Evolutionary conservation across 2,888 invertebrate genomes (phyloP), one percentile per base, ranked within the genome.

Genomic region (Machimus atricapillus): DNA sequence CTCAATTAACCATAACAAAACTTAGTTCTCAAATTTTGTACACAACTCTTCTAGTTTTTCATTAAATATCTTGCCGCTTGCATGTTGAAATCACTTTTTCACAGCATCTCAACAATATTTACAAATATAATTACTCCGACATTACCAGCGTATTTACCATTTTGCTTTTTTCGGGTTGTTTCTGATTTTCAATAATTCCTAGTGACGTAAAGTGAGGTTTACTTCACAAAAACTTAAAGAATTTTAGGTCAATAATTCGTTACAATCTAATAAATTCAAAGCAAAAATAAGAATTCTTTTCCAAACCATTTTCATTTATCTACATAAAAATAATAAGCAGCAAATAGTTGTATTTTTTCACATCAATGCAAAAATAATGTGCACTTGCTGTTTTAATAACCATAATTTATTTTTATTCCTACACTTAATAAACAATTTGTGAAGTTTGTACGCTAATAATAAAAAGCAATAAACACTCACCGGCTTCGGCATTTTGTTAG

Each of bases 401-500:
- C 77, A 77, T 37, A 77, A 40, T 79, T 40, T 79, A 2, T 19
- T 12, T 43, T 27, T 27, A 16, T 23, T 83, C 58, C 23, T 66
- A 52, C 58, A 83, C 40, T 83, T 58, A 66, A 66, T 83, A 82
- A 82, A 37, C n/a, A 56, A 56, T 58, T 78, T 78, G 78, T 31
- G 2, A 52, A 66, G 37, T 66, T 66, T 12, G 23, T 27, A 19
- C 27, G 19, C 9, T 66, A 66, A 66, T 66, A 79, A 46, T 79
- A 83, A 83, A 66, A 66, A 40, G 14, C n/a, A 83, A 79, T 40
- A 40, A 83, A 83, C 40, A 85, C 85, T 85, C 23, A 85, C 85
- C 85, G 85, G 31, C 46, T 85, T 85, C 73, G 85, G 85, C 85
- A 85, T 85, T 85, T 85, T 85, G 85, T 74, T 43, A 74, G 40